Base-by-base conservation (phyloP, 2,888 invertebrate species). In the Abrostola triplasia region DNA sequence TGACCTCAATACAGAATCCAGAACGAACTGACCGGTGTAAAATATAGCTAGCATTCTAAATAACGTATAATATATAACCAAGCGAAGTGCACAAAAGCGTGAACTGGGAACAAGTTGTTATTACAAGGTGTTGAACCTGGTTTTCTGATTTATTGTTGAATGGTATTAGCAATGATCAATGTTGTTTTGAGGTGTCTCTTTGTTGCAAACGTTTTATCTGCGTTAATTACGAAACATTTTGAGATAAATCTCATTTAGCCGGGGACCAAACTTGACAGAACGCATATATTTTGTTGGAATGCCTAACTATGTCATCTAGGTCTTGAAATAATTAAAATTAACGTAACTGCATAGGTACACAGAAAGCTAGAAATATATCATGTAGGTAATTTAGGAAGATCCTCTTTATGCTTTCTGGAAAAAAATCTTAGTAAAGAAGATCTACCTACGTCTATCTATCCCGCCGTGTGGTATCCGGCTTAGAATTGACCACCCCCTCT, bases 41-140 rank as follows among this genome's bases (percentile, higher is more conserved):
- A 86, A 86, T 87, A 87, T 83, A 81, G 83, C 81, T 82, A 83
- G 83, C 84, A 86, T 85, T 86, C 85, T 87, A 88, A 90, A 87
- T 88, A 89, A 87, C 82, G 76, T 78, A 83, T 82, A 86, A 87
- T 86, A 89, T 88, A 87, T 89, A 87, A 87, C 86, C 86, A 83
- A 84, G 82, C 73, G 81, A 82, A 77, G 81, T 76, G 81, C 78
- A 83, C 78, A 78, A 79, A 77, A 78, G 78, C 79, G 57, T 76
- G 76, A 80, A 76, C 80, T 79, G 65, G 77, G 82, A 88, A 90
- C 89, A 89, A 90, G 87, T 88, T 90, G 90, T 91, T 90, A 88
- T 87, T 90, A 91, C 88, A 89, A 90, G 89, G 90, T 90, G 91
- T 90, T 90, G 89, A 90, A 90, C 87, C 89, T 88, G 90, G 86